Evolutionary conservation across 2,888 invertebrate species (phyloP).

Genomic region (Cheilosia impressa): DNA sequence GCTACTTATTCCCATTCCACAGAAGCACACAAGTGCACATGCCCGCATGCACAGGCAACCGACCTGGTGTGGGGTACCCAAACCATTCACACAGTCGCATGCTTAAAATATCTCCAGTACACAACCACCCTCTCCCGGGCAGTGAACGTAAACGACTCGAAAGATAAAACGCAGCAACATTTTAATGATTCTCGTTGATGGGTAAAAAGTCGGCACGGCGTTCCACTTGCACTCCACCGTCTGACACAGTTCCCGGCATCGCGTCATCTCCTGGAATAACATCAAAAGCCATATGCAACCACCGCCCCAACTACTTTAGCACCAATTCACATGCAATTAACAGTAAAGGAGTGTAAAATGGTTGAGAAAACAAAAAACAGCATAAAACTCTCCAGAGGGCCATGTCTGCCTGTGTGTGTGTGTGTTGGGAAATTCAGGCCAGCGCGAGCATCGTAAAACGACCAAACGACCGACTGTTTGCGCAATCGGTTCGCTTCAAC

Average conservation of each 20-base stretch:
- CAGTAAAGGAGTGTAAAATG: constrained; percentile 49
- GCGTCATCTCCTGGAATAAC: constrained; percentile 24
- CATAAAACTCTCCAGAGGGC: neutral
- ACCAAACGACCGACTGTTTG: constrained; percentile 40
- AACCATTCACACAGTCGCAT: neutral
- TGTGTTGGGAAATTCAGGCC: constrained; percentile 46
- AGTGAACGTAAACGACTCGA: constrained; percentile 7
- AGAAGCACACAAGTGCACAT: constrained; percentile 27
- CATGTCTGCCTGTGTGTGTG: neutral
- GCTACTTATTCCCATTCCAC: neutral
- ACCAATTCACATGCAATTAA: constrained; percentile 64
- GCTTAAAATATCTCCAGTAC: too few relatives aligned
- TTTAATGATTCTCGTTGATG: constrained; percentile 60
- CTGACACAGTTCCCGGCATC: constrained; percentile 18
- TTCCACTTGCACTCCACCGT: constrained; percentile 10
- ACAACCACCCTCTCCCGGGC: neutral
- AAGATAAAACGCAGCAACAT: constrained; percentile 36
- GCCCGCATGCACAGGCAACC: constrained; percentile 15
- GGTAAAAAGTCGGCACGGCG: neutral
- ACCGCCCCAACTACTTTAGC: constrained; percentile 41
- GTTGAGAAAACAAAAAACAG: constrained; percentile 16
- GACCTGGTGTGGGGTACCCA: constrained; percentile 2
- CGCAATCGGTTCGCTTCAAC: constrained; percentile 24
- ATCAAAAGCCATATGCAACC: constrained; percentile 43
- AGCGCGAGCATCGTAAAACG: constrained; percentile 36